phyloP scores from a whole-genome alignment of 2,888 invertebrate genomes.

The Tetramorium bicarinatum region DNA sequence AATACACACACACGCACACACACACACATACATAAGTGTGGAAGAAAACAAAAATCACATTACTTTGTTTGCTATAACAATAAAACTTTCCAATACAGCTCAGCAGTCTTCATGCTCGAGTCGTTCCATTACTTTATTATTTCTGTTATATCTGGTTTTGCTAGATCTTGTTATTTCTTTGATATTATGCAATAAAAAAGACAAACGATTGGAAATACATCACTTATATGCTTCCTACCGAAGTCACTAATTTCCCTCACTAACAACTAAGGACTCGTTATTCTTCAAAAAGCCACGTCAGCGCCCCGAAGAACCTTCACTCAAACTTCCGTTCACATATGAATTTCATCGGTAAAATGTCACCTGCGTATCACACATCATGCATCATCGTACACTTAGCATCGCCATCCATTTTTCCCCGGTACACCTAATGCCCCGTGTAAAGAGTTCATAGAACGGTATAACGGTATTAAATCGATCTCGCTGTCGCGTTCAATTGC shows the following conservation, averaged over 20 bases:
- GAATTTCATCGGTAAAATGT: neutral
- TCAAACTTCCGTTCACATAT: neutral
- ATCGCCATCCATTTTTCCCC: neutral
- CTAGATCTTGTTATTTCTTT: constrained; percentile 20
- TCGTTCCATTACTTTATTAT: neutral
- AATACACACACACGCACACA: neutral
- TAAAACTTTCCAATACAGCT: constrained; percentile 5
- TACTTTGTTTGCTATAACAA: constrained; percentile 2
- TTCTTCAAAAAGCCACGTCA: constrained; percentile 9
- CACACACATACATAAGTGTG: neutral
- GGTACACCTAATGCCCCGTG: neutral
- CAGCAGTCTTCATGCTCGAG: neutral
- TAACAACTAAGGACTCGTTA: neutral
- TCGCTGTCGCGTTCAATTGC: constrained; percentile 38
- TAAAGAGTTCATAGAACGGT: constrained; percentile 11
- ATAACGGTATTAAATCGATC: constrained; percentile 55
- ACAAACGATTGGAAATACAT: neutral
- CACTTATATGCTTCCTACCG: neutral
- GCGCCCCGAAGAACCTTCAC: neutral
- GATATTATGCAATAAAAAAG: neutral
- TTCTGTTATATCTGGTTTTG: neutral
- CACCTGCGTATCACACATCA: neutral
- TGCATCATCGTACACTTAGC: neutral
- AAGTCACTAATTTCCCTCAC: neutral
- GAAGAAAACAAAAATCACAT: neutral